Percentiles rank a stretch among this genome's conserved stretches.
Conservation (phyloP, 2,113 vertebrate genomes). For the Dermatemys mawii region DNA sequence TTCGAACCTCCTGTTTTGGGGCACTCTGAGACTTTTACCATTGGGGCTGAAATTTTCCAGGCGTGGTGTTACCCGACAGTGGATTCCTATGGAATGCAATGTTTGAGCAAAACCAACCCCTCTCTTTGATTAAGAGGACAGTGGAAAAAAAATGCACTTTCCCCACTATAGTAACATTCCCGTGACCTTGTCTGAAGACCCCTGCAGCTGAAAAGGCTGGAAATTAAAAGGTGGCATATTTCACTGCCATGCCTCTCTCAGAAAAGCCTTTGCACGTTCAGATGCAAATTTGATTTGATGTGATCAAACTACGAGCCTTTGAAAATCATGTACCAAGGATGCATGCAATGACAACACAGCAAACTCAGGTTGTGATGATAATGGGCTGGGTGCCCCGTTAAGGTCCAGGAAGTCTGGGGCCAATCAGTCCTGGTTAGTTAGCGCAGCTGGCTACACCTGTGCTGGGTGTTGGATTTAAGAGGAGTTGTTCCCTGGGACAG, state of each 20-base stretch:
- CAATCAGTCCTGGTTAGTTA: neutral
- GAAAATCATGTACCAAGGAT: neutral
- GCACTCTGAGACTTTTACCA: neutral
- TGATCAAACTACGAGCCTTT: neutral
- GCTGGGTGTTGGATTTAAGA: neutral
- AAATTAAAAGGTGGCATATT: neutral
- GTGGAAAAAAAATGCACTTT: neutral
- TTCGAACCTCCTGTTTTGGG: neutral
- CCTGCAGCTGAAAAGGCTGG: neutral
- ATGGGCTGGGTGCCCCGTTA: neutral
- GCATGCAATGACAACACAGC: neutral
- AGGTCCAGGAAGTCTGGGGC: neutral
- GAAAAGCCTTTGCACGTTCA: neutral
- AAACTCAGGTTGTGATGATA: neutral
- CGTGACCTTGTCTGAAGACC: neutral
- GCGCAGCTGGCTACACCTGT: neutral
- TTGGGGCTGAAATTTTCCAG: neutral
- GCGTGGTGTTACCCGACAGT: neutral
- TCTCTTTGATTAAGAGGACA: neutral
- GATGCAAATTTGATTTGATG: neutral
- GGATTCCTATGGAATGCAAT: neutral
- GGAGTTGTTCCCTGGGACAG: neutral
- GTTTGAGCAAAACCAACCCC: neutral
- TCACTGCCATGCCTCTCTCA: neutral
- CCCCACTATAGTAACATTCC: neutral